These are phyloP conservation scores for Oreochromis niloticus DNA, from an alignment of 2,113 vertebrate genomes.

Conservation along the genomic window DNA sequence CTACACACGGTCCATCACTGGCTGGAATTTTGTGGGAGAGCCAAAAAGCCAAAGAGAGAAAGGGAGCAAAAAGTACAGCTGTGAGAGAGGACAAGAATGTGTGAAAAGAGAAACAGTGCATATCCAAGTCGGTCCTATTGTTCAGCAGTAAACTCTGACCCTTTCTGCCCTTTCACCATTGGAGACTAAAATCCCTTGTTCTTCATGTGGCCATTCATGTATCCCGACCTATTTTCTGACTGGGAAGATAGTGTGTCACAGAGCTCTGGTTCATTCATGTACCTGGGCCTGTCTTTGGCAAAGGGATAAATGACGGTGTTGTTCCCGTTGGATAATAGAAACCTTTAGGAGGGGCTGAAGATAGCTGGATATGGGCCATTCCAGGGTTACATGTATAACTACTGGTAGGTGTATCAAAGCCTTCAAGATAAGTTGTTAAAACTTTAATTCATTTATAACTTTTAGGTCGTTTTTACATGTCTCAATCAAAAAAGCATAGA, in stretches of 20 bases:
- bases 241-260: constrained; percentile 62
- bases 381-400: constrained; percentile 36
- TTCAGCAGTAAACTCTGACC: constrained; percentile 13
- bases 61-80: constrained; percentile 29
- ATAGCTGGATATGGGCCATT: constrained; percentile 11
- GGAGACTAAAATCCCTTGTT: constrained; percentile 44
- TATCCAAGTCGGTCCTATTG: constrained; percentile 21
- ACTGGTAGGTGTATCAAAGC: background rate
- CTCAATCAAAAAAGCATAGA: background rate
- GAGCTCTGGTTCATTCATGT: constrained; percentile 52
- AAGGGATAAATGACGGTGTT: constrained; percentile 69
- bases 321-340: constrained; percentile 61
- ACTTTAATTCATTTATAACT: background rate
- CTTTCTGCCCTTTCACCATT: constrained; percentile 25
- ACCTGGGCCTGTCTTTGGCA: constrained; percentile 45
- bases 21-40: constrained; percentile 56
- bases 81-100: constrained; percentile 14
- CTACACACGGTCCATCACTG: constrained; percentile 63
- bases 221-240: constrained; percentile 55
- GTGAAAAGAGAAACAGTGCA: constrained; percentile 34
- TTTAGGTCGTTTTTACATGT: background rate
- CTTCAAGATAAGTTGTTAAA: background rate
- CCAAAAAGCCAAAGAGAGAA: constrained; percentile 27
- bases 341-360: constrained; percentile 44
- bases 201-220: constrained; percentile 39